Percentiles rank a stretch among this genome's conserved stretches.
phyloP scores from a whole-genome alignment of 2,888 invertebrate species.

The Melanophora roralis region DNA sequence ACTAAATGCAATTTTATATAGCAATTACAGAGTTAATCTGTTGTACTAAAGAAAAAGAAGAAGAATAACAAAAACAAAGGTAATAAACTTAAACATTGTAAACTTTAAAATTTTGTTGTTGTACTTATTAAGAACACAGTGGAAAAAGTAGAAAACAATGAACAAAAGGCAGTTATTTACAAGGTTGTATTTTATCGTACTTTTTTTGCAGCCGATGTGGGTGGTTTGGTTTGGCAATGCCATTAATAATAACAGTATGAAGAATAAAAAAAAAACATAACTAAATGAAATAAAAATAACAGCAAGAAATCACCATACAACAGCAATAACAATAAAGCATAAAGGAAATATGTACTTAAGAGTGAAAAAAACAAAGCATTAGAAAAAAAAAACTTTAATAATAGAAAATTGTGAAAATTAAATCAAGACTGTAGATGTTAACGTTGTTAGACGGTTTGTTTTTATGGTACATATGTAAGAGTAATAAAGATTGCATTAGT shows the following conservation, averaged over 20 bases:
- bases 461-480: too few species aligned
- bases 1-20: slow-evolving; percentile 35
- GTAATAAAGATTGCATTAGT: too few species aligned
- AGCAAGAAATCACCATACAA: slow-evolving; percentile 21
- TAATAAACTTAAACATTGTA: slow-evolving; percentile 33
- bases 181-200: slow-evolving; percentile 45
- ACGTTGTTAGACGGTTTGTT: too few species aligned
- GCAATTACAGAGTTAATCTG: slow-evolving; percentile 7
- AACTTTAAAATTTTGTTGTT: slow-evolving; percentile 34
- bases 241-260: slow-evolving; percentile 11
- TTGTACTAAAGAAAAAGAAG: neutral
- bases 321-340: slow-evolving; percentile 20
- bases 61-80: neutral
- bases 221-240: slow-evolving; percentile 31
- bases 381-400: slow-evolving; percentile 28
- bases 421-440: slow-evolving; percentile 51
- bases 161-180: slow-evolving; percentile 50
- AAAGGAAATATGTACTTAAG: slow-evolving; percentile 5
- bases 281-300: neutral
- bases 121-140: neutral
- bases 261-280: slow-evolving; percentile 20
- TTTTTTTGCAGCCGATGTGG: neutral
- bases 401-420: slow-evolving; percentile 54
- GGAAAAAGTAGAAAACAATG: neutral
- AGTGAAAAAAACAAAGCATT: neutral